Evolutionary conservation across 2,113 vertebrate species (phyloP), one percentile per base, ranked within the genome.

Genomic region (Channa argus): DNA sequence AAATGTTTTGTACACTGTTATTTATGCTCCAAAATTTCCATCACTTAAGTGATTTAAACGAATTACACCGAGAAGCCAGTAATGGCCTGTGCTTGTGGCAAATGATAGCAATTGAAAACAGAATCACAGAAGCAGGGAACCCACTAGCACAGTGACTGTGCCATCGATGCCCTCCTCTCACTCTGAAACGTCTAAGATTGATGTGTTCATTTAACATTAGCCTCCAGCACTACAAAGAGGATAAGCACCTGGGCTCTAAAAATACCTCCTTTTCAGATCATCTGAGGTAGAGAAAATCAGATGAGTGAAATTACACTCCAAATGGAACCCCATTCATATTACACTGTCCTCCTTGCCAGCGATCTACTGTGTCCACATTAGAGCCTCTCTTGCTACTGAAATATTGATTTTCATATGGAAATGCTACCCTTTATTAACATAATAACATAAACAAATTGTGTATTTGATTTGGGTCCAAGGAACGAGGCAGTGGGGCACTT

Each of bases 341-440:
- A 46, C 49, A 13, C 56, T n/a, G 62, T 41, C 71, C 79, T 80
- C 53, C 72, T 44, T 63, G 87, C 85, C 86, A 85, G 72, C 33
- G 4, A 79, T 73, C 84, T 51, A 67, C 73, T 73, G 71, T 78
- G 74, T 87, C 86, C 76, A 66, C 72, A 64, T 82, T 50, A 77
- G 74, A 37, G 74, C 83, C 78, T 83, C 41, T 4, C 84, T 76
- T 70, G 76, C 83, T 47, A 2, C 83, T 69, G 83, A 87, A 91
- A 88, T 89, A 91, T 93, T 91, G 89, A 91, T 91, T 90, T 92
- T 92, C 90, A 93, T 90, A 90, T 93, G 91, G 90, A 93, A 93
- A 93, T 90, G 81, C 86, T 88, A 89, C 78, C 88, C 89, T 94
- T 90, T 91, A 91, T 92, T 90, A 93, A 85, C 85, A 92, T 90